phyloP scores from a whole-genome alignment of 1,140 invertebrate species.

The Drosophila santomea region DNA sequence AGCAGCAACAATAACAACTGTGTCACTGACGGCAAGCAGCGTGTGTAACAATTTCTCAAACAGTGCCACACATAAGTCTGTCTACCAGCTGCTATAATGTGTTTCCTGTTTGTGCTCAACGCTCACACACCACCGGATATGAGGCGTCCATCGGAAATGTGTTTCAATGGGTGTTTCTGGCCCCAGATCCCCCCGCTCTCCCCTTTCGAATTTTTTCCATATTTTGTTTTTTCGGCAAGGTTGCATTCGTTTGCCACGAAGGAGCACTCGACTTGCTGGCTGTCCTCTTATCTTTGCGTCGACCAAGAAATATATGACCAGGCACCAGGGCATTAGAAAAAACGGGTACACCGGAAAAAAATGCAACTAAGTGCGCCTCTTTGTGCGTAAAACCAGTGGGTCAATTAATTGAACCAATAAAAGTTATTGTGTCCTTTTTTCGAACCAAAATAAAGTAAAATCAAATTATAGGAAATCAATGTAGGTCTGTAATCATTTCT shows the following conservation, averaged over 20 bases:
- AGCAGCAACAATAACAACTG: constrained; percentile 20
- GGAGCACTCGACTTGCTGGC: constrained; percentile 35
- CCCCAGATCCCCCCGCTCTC: constrained; percentile 3
- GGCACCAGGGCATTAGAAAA: constrained; percentile 64
- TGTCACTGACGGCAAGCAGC: constrained; percentile 63
- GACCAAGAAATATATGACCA: constrained; percentile 73
- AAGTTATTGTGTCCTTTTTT: no score
- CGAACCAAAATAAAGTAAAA: no score
- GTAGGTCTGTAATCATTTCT: no score
- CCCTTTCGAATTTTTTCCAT: constrained; percentile 12
- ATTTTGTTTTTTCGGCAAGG: constrained; percentile 50
- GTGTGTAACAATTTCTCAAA: constrained; percentile 80
- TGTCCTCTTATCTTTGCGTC: constrained; percentile 71
- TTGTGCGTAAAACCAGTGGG: no score
- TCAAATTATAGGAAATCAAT: no score
- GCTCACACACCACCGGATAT: constrained; percentile 78
- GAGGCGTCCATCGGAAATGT: constrained; percentile 57
- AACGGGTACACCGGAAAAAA: constrained; percentile 2
- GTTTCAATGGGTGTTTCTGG: constrained; percentile 46
- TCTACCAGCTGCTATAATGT: constrained; percentile 82
- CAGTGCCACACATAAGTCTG: constrained; percentile 81
- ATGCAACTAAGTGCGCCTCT: neutral
- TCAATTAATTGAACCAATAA: no score
- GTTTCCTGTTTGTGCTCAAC: constrained; percentile 80
- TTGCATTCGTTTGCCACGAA: constrained; percentile 61